These are phyloP conservation scores for Tenthredo amoena DNA, from an alignment of 2,888 invertebrate genomes.

Conservation along the genomic window DNA sequence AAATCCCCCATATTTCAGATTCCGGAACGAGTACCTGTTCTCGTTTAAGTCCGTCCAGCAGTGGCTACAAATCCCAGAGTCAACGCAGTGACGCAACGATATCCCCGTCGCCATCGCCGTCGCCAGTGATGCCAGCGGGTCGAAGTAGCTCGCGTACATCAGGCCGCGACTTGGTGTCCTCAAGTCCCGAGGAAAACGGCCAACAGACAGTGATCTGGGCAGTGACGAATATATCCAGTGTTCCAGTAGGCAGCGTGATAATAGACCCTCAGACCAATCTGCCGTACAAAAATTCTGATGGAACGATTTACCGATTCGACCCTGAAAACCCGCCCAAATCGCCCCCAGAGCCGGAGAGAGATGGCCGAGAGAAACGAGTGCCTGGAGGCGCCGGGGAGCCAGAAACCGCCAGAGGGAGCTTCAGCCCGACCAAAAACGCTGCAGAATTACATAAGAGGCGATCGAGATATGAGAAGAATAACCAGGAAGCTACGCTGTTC, in stretches of 20 bases:
- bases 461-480: slow-evolving; percentile 53
- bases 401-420: slow-evolving; percentile 37
- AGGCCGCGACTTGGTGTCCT: slow-evolving; percentile 72
- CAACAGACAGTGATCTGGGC: slow-evolving; percentile 88
- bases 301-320: slow-evolving; percentile 88
- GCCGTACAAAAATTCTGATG: slow-evolving; percentile 88
- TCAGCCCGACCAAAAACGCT: slow-evolving; percentile 51
- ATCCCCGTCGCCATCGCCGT: slow-evolving; percentile 74
- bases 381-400: slow-evolving; percentile 51
- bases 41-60: slow-evolving; percentile 87
- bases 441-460: slow-evolving; percentile 28
- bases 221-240: slow-evolving; percentile 90
- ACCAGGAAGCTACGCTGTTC: slow-evolving; percentile 60
- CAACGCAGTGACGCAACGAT: slow-evolving; percentile 80
- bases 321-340: slow-evolving; percentile 84
- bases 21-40: slow-evolving; percentile 83
- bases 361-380: not conserved
- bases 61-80: slow-evolving; percentile 88
- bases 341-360: slow-evolving; percentile 56
- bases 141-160: slow-evolving; percentile 74
- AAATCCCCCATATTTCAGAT: slow-evolving; percentile 74
- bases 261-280: slow-evolving; percentile 92
- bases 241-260: slow-evolving; percentile 92
- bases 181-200: slow-evolving; percentile 67
- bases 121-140: slow-evolving; percentile 71